A percentile compares a stretch with the other conserved stretches of the same genome.
Evolutionary conservation across 2,888 invertebrate genomes (phyloP).

Genomic region (Metallyticus violacea): DNA sequence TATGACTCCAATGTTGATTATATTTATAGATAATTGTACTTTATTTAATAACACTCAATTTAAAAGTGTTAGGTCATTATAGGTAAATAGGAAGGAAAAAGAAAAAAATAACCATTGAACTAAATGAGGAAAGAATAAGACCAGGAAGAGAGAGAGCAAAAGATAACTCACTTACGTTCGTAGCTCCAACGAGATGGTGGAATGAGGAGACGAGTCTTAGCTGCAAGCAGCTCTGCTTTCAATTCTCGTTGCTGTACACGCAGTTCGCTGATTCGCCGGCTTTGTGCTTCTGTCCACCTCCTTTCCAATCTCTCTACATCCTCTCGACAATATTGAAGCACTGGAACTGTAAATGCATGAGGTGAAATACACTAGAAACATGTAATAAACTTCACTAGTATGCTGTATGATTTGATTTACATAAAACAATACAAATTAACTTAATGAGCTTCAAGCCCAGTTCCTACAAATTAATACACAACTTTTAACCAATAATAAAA

Average conservation of each 20-base stretch:
- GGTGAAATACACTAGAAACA: too few relatives aligned
- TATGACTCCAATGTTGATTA: too few relatives aligned
- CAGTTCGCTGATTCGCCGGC: slow-evolving; percentile 39
- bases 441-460: too few relatives aligned
- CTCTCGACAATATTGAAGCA: slow-evolving; percentile 50
- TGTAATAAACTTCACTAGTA: too few relatives aligned
- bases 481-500: too few relatives aligned
- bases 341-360: slow-evolving; percentile 30
- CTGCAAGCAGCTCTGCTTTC: slow-evolving; percentile 51
- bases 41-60: too few relatives aligned
- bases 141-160: slow-evolving; percentile 15
- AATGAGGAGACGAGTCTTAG: slow-evolving; percentile 54
- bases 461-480: too few relatives aligned
- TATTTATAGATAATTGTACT: too few relatives aligned
- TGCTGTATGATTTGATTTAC: too few relatives aligned
- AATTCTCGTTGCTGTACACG: slow-evolving; percentile 47
- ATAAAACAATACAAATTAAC: too few relatives aligned
- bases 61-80: too few relatives aligned
- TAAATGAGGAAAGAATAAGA: slow-evolving; percentile 11
- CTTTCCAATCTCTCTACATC: slow-evolving; percentile 52
- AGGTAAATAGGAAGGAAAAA: slow-evolving; percentile 36
- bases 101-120: too few relatives aligned
- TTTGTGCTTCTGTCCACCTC: slow-evolving; percentile 39
- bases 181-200: slow-evolving; percentile 54
- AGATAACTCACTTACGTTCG: slow-evolving; percentile 49